phyloP scores from a whole-genome alignment of 2,797 vertebrate genomes.

The Spheniscus humboldti region DNA sequence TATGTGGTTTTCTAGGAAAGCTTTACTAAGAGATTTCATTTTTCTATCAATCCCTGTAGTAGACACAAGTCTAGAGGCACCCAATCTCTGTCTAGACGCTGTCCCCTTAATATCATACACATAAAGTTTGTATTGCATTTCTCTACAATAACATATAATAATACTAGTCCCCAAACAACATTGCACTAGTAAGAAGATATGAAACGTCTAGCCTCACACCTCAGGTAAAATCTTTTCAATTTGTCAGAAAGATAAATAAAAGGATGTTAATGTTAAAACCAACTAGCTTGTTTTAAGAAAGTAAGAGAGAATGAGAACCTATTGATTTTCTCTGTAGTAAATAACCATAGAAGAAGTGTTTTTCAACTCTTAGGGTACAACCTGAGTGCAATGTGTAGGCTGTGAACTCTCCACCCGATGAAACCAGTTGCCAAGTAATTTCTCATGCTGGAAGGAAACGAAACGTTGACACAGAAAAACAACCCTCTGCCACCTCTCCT shows the following conservation, averaged over 20 bases:
- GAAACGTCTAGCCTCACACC: background rate
- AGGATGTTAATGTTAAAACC: background rate
- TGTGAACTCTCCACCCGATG: background rate
- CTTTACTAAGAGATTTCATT: conserved; percentile 1
- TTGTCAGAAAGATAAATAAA: background rate
- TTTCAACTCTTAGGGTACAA: background rate
- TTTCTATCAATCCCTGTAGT: background rate
- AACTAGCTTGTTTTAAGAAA: background rate
- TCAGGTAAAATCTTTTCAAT: background rate
- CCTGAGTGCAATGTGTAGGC: background rate
- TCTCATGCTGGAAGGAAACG: background rate
- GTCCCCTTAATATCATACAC: background rate
- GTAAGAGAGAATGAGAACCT: background rate
- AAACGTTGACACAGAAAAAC: background rate
- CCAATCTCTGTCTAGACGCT: background rate
- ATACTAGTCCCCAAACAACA: background rate
- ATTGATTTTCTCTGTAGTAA: background rate
- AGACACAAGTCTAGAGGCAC: background rate
- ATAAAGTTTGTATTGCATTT: background rate
- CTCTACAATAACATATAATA: background rate
- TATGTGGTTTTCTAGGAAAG: conserved; percentile 26
- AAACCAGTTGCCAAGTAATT: conserved; percentile 5
- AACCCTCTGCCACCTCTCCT: background rate
- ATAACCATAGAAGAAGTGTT: background rate
- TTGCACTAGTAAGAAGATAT: background rate